Base-by-base conservation (phyloP, 2,888 invertebrate species). In the Pegoplata infirma region DNA sequence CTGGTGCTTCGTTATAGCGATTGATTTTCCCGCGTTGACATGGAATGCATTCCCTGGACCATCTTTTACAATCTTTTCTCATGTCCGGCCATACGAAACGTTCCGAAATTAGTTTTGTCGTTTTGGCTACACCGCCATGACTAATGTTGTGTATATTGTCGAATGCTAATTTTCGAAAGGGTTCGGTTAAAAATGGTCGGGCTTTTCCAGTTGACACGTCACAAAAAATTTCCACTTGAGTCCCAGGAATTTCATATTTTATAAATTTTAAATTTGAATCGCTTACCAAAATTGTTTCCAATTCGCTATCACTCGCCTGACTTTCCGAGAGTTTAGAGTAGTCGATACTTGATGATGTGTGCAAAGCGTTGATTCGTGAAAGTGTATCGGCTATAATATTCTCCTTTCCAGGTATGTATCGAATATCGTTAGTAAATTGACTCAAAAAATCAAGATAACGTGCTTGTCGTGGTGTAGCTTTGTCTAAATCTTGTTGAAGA, bases 291-390 rank as follows among this genome's bases (percentile, higher is more conserved):
- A 40, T 17, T 1, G n/a, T 19, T 56, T 40, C 23, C 0, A 53
- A 16, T 3, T 66, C 40, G 3, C 3, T 25, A 14, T 53, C 40
- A n/a, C 17, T 53, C 5, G 8, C 17, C 19, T 64, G 53, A 36
- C 40, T 44, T 40, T 53, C 4, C 3, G 44, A 44, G 23, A 81
- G 86, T 58, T 86, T 84, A 0, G 89, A 77, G 8, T 89, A 84
- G 0, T 87, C 72, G 12, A 83, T 78, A 68, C 88, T 87, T 2
- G 87, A 46, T 0, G 87, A 87, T 16, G 40, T 40, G 23, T 53
- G 64, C 12, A 51, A 40, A 16, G 64, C 3, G 86, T 85, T 28
- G 56, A 71, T 61, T 3, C 66, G 69, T 10, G 74, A 68, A 16
- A 68, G 49, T 0, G 63, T 51, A 17, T 73, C 73, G 5, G 73